Evolutionary conservation across 2,113 vertebrate species (phyloP).

Genomic region (Mormyrus lacerda): DNA sequence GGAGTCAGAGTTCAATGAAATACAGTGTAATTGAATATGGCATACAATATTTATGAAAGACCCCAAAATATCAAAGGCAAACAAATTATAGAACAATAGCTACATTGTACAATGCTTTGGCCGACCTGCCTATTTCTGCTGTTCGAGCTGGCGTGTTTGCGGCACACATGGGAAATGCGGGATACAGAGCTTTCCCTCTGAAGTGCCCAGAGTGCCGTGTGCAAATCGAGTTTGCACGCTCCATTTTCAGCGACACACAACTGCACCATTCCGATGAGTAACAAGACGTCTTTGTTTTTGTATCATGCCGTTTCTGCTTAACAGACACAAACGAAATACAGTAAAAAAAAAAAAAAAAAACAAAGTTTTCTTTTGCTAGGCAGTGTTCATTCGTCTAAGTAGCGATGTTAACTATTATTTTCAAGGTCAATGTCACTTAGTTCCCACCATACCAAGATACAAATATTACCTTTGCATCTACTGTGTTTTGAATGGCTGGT

Average conservation of each 20-base stretch:
- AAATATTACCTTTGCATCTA: neutral
- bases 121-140: neutral
- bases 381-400: neutral
- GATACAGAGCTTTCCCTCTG: neutral
- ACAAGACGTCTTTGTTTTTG: neutral
- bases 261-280: neutral
- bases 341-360: neutral
- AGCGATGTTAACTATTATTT: neutral
- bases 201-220: neutral
- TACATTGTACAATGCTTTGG: neutral
- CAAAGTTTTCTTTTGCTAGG: neutral
- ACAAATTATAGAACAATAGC: neutral
- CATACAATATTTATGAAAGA: neutral
- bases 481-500: neutral
- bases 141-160: neutral
- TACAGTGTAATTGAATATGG: neutral
- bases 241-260: neutral
- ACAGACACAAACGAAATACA: neutral
- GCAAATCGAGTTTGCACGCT: neutral
- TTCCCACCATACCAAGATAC: neutral
- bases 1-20: neutral
- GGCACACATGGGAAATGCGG: neutral
- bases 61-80: neutral
- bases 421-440: neutral
- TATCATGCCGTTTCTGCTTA: neutral